Conservation (phyloP, 1,140 invertebrate genomes). For the Dreissena polymorpha region DNA sequence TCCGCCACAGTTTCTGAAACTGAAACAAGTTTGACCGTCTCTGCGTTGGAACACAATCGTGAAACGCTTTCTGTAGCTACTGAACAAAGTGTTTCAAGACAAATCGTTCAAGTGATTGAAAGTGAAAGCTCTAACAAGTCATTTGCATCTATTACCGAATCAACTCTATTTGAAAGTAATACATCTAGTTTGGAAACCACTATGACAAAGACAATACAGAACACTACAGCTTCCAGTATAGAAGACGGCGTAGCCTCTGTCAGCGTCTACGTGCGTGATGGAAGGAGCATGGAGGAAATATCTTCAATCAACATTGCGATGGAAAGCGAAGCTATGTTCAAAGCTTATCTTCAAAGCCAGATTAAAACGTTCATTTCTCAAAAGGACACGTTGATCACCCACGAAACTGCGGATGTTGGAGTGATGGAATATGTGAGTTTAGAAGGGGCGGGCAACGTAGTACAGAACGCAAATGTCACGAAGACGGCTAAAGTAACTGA, state of each 20-base stretch:
- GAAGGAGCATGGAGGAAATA: background rate
- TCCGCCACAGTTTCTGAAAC: slow-evolving; percentile 8
- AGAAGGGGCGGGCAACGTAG: too few relatives aligned
- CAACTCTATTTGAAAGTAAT: background rate
- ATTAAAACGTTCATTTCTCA: too few relatives aligned
- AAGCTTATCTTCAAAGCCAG: too few relatives aligned
- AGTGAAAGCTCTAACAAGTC: background rate
- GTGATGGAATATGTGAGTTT: too few relatives aligned
- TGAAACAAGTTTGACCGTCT: background rate
- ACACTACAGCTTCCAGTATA: too few relatives aligned
- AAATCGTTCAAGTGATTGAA: background rate
- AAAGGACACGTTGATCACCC: too few relatives aligned
- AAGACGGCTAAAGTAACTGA: slow-evolving; percentile 38
- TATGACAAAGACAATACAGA: too few relatives aligned
- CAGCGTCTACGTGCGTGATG: background rate
- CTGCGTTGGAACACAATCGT: background rate
- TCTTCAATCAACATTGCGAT: background rate
- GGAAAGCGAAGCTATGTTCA: too few relatives aligned
- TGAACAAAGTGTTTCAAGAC: background rate
- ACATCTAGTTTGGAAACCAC: background rate
- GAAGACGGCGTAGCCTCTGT: too few relatives aligned
- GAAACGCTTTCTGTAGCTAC: background rate
- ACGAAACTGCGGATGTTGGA: too few relatives aligned
- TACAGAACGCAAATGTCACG: background rate
- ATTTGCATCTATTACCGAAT: too few relatives aligned